Evolutionary conservation across 2,888 invertebrate genomes (phyloP), one percentile per base, ranked within the genome.

Genomic region (Xestia ashworthii): DNA sequence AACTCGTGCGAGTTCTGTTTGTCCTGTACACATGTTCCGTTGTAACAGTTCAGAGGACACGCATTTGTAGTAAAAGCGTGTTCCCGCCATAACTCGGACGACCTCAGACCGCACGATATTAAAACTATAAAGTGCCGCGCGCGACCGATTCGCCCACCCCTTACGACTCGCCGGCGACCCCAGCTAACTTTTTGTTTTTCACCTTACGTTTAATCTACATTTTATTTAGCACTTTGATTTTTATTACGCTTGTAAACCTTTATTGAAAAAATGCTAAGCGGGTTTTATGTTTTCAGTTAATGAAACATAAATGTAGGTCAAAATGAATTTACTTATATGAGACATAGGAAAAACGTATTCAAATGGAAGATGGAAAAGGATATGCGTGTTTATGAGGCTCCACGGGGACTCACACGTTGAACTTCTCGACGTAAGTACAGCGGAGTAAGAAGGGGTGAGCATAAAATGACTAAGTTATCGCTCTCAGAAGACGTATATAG

Each of bases 401-500:
- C 94, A 88, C 86, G 88, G 96, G 95, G 96, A 95, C 91, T 91
- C 92, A 91, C 94, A 92, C 92, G 93, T 92, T 92, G 93, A 95
- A 95, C 93, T 95, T 94, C 93, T 90, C 92, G 90, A 90, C 93
- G 93, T 93, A 94, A 93, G 93, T 93, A 93, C 93, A 90, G 89
- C 89, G 92, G 88, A 91, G 93, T 92, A 94, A 93, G 94, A 94
- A 94, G 94, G 94, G 94, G 95, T 94, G 94, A 94, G 93, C 96
- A 95, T 96, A 96, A 96, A 96, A 96, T 95, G 94, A 95, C 95
- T 96, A 95, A 96, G 95, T 95, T 96, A 96, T 95, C 93, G 94
- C 95, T 93, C 96, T 95, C 96, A 91, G 93, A 95, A 96, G 96
- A 95, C 95, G 94, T 95, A 95, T 91, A 93, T 92, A 93, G 92